Evolutionary conservation across 1,140 invertebrate genomes (phyloP).

Genomic region (Tribolium castaneum): DNA sequence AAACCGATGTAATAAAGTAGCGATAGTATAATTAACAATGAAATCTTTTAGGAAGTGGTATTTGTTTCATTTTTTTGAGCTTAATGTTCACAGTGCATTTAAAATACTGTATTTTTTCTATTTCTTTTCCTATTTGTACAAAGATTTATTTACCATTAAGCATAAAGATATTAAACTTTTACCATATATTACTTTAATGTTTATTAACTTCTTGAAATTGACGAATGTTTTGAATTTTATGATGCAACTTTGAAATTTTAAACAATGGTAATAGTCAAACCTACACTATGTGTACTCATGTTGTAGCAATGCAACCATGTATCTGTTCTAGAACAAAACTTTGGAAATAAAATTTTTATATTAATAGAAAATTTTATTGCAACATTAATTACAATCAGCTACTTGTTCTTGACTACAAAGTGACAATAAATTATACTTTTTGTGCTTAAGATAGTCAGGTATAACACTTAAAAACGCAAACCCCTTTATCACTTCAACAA

Average conservation of each 20-base stretch:
- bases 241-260: conserved; percentile 12
- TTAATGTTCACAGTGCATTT: conserved; percentile 41
- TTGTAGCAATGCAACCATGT: conserved; percentile 30
- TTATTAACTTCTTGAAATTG: neutral
- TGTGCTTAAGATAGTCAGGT: conserved; percentile 74
- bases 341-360: conserved; percentile 33
- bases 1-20: conserved; percentile 21
- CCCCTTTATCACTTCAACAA: conserved; percentile 81
- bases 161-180: conserved; percentile 32
- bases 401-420: conserved; percentile 9
- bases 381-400: neutral
- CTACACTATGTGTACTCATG: conserved; percentile 32
- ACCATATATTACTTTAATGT: conserved; percentile 9
- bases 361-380: conserved; percentile 5
- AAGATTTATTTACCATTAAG: conserved; percentile 20
- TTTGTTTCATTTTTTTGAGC: conserved; percentile 37
- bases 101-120: conserved; percentile 33
- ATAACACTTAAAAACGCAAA: conserved; percentile 75
- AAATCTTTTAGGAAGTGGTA: conserved; percentile 25
- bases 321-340: conserved; percentile 15
- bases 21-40: conserved; percentile 19
- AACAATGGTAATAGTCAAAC: conserved; percentile 23
- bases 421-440: conserved; percentile 75
- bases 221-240: neutral
- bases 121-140: conserved; percentile 28